Base-by-base conservation (phyloP, 2,888 invertebrate species). In the Scaptomyza tumidula region DNA sequence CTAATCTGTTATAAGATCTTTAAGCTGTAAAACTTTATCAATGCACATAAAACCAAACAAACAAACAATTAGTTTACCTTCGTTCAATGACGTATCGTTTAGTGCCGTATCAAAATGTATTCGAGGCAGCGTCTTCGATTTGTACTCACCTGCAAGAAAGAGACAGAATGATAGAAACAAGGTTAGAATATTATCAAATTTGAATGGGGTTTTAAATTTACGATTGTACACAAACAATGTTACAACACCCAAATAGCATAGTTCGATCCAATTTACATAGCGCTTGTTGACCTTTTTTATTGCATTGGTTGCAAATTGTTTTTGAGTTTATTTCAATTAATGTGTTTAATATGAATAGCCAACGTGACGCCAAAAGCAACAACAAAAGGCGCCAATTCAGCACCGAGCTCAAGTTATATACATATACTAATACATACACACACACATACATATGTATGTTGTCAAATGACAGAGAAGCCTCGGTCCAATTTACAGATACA, bases 91-190 rank as follows among this genome's bases (percentile, higher is more conserved):
- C 77, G 91, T 89, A 82, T 91, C 91, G 75, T 89, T 91, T 58
- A 90, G 80, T 54, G 91, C 84, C 75, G 90, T 90, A 80, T 92
- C 92, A 78, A 92, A 92, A 86, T 92, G 92, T 77, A 92, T 92
- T 80, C 92, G 92, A 72, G 92, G 92, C 90, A 92, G 90, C 73
- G 92, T 92, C 92, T 92, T 92, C 83, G 92, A 92, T 86, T 92
- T 92, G 89, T 91, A 92, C 92, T 92, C 92, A 92, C 92, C 92
- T 92, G 78, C 37, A 81, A 46, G 16, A 61, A 9, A 63, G 33
- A 64, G 54, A 24, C 14, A 56, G n/a, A 57, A 29, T 16, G 19
- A 56, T n/a, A 58, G 35, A 19, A 43, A 29, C n/a, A 49, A 59
- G 44, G 62, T 31, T 56, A 52, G 24, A 29, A 29, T 52, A 37